These are phyloP conservation scores for Meloidogyne exigua DNA, from an alignment of 1,140 invertebrate genomes.

Conservation along the genomic window DNA sequence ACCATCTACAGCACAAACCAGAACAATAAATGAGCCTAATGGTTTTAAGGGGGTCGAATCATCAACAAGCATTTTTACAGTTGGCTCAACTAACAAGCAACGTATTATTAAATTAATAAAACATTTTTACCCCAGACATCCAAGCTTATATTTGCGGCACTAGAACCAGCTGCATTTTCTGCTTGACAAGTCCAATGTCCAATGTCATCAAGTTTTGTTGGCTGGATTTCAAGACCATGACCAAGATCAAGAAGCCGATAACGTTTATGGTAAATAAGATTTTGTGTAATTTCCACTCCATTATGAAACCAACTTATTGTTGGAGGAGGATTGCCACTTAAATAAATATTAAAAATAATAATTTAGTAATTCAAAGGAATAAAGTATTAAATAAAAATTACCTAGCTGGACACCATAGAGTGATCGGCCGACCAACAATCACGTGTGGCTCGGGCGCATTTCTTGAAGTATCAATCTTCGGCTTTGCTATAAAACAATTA, in stretches of 20 bases:
- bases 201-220: slow-evolving; percentile 39
- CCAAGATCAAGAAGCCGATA: slow-evolving; percentile 53
- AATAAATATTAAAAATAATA: not conserved
- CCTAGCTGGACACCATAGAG: slow-evolving; percentile 66
- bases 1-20: slow-evolving; percentile 55
- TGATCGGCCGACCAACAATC: slow-evolving; percentile 55
- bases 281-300: slow-evolving; percentile 37
- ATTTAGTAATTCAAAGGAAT: no score
- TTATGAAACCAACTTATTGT: slow-evolving; percentile 43
- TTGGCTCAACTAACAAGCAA: slow-evolving; percentile 38
- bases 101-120: no score
- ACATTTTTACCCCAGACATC: slow-evolving; percentile 50
- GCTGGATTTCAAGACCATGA: slow-evolving; percentile 50
- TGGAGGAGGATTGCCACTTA: slow-evolving; percentile 26
- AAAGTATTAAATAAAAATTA: slow-evolving; percentile 47
- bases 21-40: slow-evolving; percentile 47
- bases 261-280: slow-evolving; percentile 14
- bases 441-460: slow-evolving; percentile 31
- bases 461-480: slow-evolving; percentile 34
- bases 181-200: slow-evolving; percentile 57
- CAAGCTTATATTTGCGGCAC: slow-evolving; percentile 43
- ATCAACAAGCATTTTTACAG: slow-evolving; percentile 30
- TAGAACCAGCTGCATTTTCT: slow-evolving; percentile 57
- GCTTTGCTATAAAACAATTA: slow-evolving; percentile 31
- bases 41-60: slow-evolving; percentile 38